phyloP scores from a whole-genome alignment of 2,888 invertebrate species.

The Embidobia sp. region DNA sequence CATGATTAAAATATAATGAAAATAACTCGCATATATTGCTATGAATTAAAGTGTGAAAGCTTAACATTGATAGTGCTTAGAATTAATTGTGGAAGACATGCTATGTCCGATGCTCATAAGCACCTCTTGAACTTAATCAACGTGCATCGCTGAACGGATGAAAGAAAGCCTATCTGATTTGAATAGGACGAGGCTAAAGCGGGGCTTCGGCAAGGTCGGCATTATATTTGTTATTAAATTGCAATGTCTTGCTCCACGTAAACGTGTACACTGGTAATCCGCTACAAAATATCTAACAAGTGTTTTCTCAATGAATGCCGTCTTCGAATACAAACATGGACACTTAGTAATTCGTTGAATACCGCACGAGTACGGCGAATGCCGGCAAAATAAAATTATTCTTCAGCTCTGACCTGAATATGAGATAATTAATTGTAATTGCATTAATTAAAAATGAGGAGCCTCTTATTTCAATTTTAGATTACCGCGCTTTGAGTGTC shows the following conservation, averaged over 20 bases:
- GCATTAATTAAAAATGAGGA: no score
- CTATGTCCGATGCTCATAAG: conserved; percentile 37
- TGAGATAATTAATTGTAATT: no score
- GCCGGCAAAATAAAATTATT: no score
- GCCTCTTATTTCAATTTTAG: no score
- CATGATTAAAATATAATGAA: conserved; percentile 16
- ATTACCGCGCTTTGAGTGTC: no score
- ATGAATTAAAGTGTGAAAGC: no score
- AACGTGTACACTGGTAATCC: conserved; percentile 8
- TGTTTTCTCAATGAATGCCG: conserved; percentile 1
- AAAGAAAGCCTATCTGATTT: conserved; percentile 74
- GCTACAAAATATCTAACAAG: background rate
- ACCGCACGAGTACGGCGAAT: no score
- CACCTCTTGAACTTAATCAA: conserved; percentile 67
- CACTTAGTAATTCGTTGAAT: no score
- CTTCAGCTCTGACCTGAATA: no score
- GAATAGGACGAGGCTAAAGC: conserved; percentile 72
- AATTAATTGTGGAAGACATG: conserved; percentile 45
- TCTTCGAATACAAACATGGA: background rate
- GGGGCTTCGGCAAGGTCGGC: conserved; percentile 72
- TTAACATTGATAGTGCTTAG: conserved; percentile 30
- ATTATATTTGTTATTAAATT: conserved; percentile 45
- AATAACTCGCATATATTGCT: no score
- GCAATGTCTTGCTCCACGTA: conserved; percentile 8
- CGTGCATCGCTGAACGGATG: conserved; percentile 65